Conservation (phyloP, 2,797 vertebrate species). For the Pterois miles region DNA sequence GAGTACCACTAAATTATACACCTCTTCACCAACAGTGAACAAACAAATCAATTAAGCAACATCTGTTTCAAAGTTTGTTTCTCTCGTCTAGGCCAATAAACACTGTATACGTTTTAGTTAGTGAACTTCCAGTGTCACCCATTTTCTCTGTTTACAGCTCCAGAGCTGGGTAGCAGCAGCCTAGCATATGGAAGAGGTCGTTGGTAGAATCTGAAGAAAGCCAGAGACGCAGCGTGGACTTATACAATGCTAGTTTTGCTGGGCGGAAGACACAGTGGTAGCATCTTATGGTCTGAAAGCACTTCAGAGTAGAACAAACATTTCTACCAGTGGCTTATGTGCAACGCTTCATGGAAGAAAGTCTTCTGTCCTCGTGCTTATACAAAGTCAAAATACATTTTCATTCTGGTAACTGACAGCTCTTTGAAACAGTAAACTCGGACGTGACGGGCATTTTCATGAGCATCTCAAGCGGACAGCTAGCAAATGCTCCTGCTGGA, state of each 20-base stretch:
- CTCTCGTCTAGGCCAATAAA: background rate
- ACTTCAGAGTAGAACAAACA: background rate
- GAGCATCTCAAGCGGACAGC: background rate
- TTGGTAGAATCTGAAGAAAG: background rate
- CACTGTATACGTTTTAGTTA: background rate
- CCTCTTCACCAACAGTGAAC: too few species aligned
- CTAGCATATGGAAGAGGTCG: background rate
- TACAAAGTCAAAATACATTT: background rate
- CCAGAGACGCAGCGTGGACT: background rate
- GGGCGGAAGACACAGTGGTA: background rate
- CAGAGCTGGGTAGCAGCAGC: background rate
- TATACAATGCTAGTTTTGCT: background rate
- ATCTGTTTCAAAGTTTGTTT: background rate
- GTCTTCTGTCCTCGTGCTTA: background rate
- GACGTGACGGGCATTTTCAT: background rate
- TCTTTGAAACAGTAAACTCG: background rate
- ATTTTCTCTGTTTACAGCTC: background rate
- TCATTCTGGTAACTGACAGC: background rate
- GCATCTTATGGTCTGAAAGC: background rate
- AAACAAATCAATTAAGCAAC: background rate
- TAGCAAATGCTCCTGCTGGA: background rate
- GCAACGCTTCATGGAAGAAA: background rate
- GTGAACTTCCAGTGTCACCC: background rate
- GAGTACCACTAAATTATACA: too few species aligned
- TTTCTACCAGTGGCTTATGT: slow-evolving; percentile 7